These are phyloP conservation scores for Patella caerulea DNA, from an alignment of 2,888 invertebrate genomes.

Conservation along the genomic window DNA sequence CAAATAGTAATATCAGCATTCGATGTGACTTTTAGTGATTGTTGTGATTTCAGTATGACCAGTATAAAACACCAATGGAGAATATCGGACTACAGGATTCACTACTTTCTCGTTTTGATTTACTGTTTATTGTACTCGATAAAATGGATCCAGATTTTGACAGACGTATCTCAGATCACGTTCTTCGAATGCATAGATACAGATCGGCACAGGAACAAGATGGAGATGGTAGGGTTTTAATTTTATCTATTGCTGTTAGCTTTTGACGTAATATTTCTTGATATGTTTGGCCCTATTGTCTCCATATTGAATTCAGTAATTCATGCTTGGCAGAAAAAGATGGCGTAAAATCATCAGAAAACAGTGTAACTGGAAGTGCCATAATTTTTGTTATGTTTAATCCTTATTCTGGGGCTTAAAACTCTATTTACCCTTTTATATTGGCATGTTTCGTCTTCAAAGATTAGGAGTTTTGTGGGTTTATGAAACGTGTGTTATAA, in stretches of 20 bases:
- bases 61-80: conserved; percentile 99
- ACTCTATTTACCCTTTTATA: background rate
- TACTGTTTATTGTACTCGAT: conserved; percentile 97
- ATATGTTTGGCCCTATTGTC: too few relatives aligned
- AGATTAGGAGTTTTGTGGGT: background rate
- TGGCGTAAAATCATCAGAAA: too few relatives aligned
- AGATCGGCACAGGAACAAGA: conserved; percentile 93
- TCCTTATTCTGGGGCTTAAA: background rate
- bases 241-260: too few relatives aligned
- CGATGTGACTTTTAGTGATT: background rate
- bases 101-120: conserved; percentile 95
- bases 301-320: too few relatives aligned
- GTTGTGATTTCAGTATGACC: conserved; percentile 85
- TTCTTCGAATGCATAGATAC: conserved; percentile 96
- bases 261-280: too few relatives aligned
- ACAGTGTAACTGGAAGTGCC: too few relatives aligned
- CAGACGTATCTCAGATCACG: conserved; percentile 94
- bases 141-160: conserved; percentile 87
- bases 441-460: background rate
- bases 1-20: background rate
- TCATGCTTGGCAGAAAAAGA: too few relatives aligned
- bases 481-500: background rate
- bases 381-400: too few relatives aligned
- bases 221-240: conserved; percentile 80
- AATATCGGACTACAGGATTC: conserved; percentile 93